Conservation (phyloP, 1,140 invertebrate species). For the Euura saliciscinereae region DNA sequence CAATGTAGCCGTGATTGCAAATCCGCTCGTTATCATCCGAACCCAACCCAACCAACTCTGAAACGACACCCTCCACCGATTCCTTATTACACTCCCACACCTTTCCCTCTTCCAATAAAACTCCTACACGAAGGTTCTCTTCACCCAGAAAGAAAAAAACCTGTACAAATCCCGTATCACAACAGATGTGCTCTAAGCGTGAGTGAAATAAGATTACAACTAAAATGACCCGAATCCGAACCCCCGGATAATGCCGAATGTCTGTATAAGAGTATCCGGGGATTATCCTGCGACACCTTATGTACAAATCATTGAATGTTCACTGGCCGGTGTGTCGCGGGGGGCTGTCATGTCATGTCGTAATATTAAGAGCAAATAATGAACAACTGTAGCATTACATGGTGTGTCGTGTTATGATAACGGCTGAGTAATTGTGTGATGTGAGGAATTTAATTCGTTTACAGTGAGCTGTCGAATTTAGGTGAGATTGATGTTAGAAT, state of each 20-base stretch:
- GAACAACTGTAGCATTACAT: background rate
- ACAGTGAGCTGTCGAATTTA: too few relatives aligned
- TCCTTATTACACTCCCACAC: background rate
- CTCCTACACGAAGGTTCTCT: background rate
- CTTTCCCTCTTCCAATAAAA: background rate
- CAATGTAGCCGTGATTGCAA: slow-evolving; percentile 55
- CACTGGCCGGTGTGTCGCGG: background rate
- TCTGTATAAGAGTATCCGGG: background rate
- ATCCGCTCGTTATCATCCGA: slow-evolving; percentile 54
- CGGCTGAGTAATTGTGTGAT: background rate
- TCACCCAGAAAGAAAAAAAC: too few relatives aligned
- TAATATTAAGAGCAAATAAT: background rate
- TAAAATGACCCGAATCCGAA: background rate
- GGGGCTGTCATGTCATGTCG: background rate
- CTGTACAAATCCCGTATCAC: background rate
- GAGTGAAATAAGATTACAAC: background rate
- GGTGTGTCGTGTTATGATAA: background rate
- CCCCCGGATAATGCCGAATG: background rate
- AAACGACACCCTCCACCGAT: background rate
- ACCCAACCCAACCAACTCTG: slow-evolving; percentile 26
- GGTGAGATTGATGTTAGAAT: too few relatives aligned
- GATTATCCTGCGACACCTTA: background rate
- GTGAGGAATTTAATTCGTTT: too few relatives aligned
- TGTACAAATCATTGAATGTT: background rate
- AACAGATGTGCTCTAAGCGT: background rate